A percentile compares a stretch with the other conserved stretches of the same genome.
Conservation (phyloP, 2,888 invertebrate genomes). For the Adela reaumurella region DNA sequence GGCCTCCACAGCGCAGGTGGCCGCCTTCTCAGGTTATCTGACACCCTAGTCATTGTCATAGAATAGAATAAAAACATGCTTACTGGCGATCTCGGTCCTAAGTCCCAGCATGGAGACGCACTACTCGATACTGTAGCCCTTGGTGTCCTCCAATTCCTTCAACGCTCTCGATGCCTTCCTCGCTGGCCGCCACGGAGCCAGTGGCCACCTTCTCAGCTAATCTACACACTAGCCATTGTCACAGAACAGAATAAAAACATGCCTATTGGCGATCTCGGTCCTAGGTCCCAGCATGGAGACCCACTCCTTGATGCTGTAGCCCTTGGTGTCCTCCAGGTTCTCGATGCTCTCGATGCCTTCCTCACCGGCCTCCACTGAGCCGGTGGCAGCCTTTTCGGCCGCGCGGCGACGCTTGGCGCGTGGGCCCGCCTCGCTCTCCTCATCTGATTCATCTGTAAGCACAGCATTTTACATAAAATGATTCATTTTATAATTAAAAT, state of each 20-base stretch:
- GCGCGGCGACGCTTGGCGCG: slow-evolving; percentile 68
- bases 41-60: too few species aligned
- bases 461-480: too few species aligned
- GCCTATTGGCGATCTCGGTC: slow-evolving; percentile 91
- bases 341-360: slow-evolving; percentile 92
- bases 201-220: slow-evolving; percentile 89
- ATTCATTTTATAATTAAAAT: too few species aligned
- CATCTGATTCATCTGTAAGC: slow-evolving; percentile 81
- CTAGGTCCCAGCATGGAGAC: slow-evolving; percentile 92
- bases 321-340: slow-evolving; percentile 96
- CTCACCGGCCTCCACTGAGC: slow-evolving; percentile 71
- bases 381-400: slow-evolving; percentile 86
- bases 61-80: too few species aligned
- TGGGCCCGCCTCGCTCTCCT: slow-evolving; percentile 65
- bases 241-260: slow-evolving; percentile 21
- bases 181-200: slow-evolving; percentile 70
- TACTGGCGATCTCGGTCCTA: slow-evolving; percentile 91
- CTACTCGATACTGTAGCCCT: slow-evolving; percentile 90
- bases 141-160: slow-evolving; percentile 97
- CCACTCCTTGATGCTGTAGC: slow-evolving; percentile 93
- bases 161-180: slow-evolving; percentile 88
- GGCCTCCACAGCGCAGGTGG: slow-evolving; percentile 73
- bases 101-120: slow-evolving; percentile 97
- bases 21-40: slow-evolving; percentile 90
- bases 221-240: too few species aligned